Percentiles rank a stretch among this genome's conserved stretches.
These are phyloP conservation scores for Syngnathus acus DNA, from an alignment of 2,797 vertebrate species.

Conservation along the genomic window DNA sequence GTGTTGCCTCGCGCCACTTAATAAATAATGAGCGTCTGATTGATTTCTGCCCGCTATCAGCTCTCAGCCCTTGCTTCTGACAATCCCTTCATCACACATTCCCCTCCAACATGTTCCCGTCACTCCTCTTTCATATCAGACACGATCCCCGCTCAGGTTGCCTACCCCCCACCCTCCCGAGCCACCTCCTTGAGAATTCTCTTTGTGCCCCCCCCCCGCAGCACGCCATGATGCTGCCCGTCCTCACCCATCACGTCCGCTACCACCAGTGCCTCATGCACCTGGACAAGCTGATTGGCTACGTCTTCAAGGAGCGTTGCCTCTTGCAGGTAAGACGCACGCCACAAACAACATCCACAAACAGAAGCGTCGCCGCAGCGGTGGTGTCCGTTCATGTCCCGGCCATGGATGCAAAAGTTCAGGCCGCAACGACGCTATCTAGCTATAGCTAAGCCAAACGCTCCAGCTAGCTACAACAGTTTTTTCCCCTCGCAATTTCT, in stretches of 20 bases:
- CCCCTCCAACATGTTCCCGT: slow-evolving; percentile 18
- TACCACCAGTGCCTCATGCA: slow-evolving; percentile 98
- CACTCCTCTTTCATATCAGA: slow-evolving; percentile 15
- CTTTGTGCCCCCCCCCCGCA: slow-evolving; percentile 48
- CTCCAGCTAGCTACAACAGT: too few relatives aligned
- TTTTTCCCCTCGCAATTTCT: too few relatives aligned
- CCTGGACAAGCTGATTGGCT: slow-evolving; percentile 90
- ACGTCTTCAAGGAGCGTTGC: slow-evolving; percentile 90
- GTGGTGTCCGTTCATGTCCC: not conserved
- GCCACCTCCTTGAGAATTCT: slow-evolving; percentile 11
- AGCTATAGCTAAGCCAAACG: too few relatives aligned
- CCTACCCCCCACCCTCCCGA: not conserved
- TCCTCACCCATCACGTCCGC: slow-evolving; percentile 94
- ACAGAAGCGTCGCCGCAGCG: not conserved
- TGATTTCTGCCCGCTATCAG: slow-evolving; percentile 55
- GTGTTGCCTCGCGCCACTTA: slow-evolving; percentile 63
- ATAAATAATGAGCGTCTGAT: slow-evolving; percentile 72
- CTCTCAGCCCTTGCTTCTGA: slow-evolving; percentile 20
- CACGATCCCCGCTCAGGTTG: slow-evolving; percentile 15
- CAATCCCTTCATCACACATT: slow-evolving; percentile 40
- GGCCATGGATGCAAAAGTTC: too few relatives aligned
- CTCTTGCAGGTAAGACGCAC: slow-evolving; percentile 85
- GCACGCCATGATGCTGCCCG: slow-evolving; percentile 99
- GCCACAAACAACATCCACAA: not conserved
- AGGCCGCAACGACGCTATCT: too few relatives aligned